Conservation (phyloP, 2,113 vertebrate genomes). For the Otis tarda region DNA sequence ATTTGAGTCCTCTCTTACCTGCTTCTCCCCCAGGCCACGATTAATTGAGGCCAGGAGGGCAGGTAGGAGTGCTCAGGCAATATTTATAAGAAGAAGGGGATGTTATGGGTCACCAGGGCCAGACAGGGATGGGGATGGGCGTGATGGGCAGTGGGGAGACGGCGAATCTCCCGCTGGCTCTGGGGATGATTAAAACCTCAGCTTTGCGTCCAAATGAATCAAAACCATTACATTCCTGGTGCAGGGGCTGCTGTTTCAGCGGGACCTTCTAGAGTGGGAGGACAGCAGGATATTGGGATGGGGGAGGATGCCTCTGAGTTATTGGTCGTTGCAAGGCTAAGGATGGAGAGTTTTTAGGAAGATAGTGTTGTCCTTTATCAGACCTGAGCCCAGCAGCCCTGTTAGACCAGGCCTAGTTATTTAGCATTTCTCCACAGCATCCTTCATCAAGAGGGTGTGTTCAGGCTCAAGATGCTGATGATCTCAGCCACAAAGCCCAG, state of each 20-base stretch:
- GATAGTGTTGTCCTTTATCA: background rate
- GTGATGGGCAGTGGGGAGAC: background rate
- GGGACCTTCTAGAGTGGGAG: background rate
- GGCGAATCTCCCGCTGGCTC: fast-evolving
- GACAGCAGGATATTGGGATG: fast-evolving
- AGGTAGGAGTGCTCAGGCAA: constrained; percentile 20
- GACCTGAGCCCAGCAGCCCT: background rate
- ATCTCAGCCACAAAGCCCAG: background rate
- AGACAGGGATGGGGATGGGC: background rate
- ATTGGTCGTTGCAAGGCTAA: fast-evolving
- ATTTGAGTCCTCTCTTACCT: constrained; percentile 42
- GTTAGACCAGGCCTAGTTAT: background rate
- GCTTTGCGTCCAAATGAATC: background rate
- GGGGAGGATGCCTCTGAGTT: background rate
- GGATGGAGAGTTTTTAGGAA: background rate
- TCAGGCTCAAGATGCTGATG: background rate
- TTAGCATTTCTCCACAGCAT: background rate
- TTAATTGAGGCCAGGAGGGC: constrained; percentile 72
- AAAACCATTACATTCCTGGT: background rate
- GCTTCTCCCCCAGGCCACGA: constrained; percentile 33
- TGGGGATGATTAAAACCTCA: background rate
- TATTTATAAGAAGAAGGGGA: constrained; percentile 18
- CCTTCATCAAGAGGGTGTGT: background rate
- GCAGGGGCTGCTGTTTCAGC: background rate
- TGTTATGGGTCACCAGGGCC: background rate